Evolutionary conservation across 2,113 vertebrate species (phyloP), one percentile per base, ranked within the genome.

Genomic region (Mesembrinibis cayennensis): DNA sequence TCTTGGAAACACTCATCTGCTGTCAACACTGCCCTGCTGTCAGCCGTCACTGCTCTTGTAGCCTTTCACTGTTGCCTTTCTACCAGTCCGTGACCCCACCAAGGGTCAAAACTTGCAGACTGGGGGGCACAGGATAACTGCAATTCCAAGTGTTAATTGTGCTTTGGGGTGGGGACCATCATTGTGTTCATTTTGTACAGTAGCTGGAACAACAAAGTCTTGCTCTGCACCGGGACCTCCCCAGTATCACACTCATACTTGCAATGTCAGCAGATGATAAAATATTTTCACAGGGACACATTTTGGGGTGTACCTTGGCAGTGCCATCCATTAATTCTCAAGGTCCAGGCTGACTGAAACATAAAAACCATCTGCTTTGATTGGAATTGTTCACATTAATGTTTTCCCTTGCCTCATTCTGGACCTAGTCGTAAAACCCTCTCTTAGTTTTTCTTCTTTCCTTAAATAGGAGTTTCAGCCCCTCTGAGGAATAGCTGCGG

Each of bases 381-480:
- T 79, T 15, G 10, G 19, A 72, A 16, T 34, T 4, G 2, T 25
- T 87, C 44, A 2, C 6, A 3, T 52, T 25, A 12, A 15, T 66
- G 66, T 45, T 97, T 89, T 76, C 20, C 56, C 49, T 82, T 26
- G 40, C 80, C 56, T 90, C 72, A 4, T 84, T 78, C 83, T 32
- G 11, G 83, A 55, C 61, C 69, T 45, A 32, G 2, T 45, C 1
- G 0, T 86, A 92, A 95, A 96, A 86, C 36, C 36, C 13, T 65
- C 70, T 34, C 44, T 47, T 7, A 5, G 61, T 80, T 73, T 44
- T 74, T 20, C 18, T 72, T 2, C 89, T 89, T 95, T 45, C 89
- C 82, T 62, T 80, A 95, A 94, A 92, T 62, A 95, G 89, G 81
- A 94, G 18, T 13, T 80, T 42, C 38, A 5, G 45, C 18, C 40